Conservation (phyloP, 30 jellyfish, hydroid and myxozoan species). For the Calvadosia cruxmelitensis region DNA sequence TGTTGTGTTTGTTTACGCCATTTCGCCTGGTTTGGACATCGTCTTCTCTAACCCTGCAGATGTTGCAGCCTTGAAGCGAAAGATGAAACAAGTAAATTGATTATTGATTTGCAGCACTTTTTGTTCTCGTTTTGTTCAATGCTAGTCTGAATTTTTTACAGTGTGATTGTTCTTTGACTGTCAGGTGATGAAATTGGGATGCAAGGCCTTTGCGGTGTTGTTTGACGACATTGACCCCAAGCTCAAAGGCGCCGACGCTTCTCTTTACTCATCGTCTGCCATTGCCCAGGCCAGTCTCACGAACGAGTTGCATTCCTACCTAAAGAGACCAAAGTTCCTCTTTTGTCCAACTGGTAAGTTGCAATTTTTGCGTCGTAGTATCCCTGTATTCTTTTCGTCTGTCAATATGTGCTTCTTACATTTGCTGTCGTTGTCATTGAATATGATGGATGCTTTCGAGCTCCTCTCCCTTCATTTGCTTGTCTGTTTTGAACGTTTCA, state of each 20-base stretch:
- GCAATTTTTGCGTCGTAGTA: background rate
- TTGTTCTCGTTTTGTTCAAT: too few relatives aligned
- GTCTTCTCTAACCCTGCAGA: conserved; percentile 79
- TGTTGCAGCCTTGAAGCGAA: conserved; percentile 72
- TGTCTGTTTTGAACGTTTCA: background rate
- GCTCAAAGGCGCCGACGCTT: conserved; percentile 32
- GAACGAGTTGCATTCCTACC: conserved; percentile 31
- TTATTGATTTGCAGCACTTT: too few relatives aligned
- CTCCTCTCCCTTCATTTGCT: background rate
- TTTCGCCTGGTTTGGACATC: conserved; percentile 95
- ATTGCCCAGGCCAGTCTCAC: conserved; percentile 54
- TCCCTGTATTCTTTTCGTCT: background rate
- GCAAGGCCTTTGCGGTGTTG: conserved; percentile 54
- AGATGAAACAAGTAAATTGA: conserved; percentile 86
- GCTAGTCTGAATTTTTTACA: background rate
- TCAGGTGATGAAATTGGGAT: conserved; percentile 53
- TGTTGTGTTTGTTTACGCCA: conserved; percentile 79
- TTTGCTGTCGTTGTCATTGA: background rate
- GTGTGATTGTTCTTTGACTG: background rate
- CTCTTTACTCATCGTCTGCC: conserved; percentile 40
- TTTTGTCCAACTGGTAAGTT: conserved; percentile 81
- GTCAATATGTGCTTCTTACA: background rate
- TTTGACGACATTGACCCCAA: conserved; percentile 71
- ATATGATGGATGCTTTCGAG: background rate
- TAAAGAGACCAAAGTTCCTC: conserved; percentile 58